These are phyloP conservation scores for Dermatemys mawii DNA, from an alignment of 2,113 vertebrate species.

Conservation along the genomic window DNA sequence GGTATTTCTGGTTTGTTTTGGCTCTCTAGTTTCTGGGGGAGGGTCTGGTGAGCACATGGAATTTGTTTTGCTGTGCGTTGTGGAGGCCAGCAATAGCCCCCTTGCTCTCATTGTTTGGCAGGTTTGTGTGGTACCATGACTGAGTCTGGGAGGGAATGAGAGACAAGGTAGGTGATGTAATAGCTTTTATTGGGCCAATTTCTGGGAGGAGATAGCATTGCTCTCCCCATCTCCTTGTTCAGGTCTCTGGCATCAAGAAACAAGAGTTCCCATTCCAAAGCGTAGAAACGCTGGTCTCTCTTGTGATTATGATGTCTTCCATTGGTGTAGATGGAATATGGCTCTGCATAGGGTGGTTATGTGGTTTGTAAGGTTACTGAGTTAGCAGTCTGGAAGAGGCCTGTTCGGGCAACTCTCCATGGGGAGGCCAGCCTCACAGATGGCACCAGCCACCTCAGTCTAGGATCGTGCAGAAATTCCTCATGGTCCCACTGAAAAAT, in stretches of 20 bases:
- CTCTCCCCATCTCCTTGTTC: background rate
- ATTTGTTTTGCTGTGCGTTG: background rate
- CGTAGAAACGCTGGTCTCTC: background rate
- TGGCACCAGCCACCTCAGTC: background rate
- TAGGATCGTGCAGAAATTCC: background rate
- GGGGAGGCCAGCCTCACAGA: background rate
- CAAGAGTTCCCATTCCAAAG: background rate
- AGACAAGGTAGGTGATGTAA: background rate
- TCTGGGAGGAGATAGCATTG: background rate
- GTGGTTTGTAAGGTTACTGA: background rate
- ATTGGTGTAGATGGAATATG: background rate
- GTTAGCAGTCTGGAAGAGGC: background rate
- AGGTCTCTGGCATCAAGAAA: background rate
- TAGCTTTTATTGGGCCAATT: background rate
- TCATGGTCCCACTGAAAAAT: background rate
- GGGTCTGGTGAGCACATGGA: background rate
- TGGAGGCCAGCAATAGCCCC: background rate
- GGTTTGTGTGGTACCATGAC: background rate
- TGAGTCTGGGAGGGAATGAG: background rate
- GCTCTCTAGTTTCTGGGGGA: background rate
- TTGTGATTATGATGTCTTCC: background rate
- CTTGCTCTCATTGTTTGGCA: background rate
- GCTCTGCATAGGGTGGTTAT: background rate
- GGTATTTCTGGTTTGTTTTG: background rate
- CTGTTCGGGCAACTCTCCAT: background rate